Evolutionary conservation across 2,113 vertebrate genomes (phyloP).

Genomic region (Heptranchias perlo): DNA sequence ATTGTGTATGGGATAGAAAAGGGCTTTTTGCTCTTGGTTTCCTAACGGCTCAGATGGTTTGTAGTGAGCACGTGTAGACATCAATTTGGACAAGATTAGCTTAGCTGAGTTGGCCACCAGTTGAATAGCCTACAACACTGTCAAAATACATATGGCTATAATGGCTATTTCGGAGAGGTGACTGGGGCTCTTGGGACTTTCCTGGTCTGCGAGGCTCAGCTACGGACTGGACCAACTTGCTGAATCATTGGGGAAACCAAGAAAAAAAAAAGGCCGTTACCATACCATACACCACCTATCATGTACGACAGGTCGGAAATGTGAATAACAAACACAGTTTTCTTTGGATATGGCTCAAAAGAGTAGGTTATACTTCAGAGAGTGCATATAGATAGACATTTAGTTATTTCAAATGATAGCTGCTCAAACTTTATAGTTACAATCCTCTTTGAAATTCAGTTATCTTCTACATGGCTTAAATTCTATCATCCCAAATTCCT

Average conservation of each 20-base stretch:
- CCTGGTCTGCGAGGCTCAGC: neutral
- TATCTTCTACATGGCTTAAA: slow-evolving; percentile 1
- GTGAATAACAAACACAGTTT: neutral
- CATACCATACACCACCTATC: neutral
- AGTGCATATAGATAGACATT: neutral
- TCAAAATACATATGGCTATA: neutral
- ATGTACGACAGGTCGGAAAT: neutral
- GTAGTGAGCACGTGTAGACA: neutral
- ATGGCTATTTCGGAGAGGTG: neutral
- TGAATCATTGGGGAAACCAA: neutral
- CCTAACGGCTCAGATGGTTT: neutral
- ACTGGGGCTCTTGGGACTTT: neutral
- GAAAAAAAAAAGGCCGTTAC: neutral
- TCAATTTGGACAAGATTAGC: neutral
- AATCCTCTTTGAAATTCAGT: slow-evolving; percentile 13
- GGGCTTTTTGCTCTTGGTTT: neutral
- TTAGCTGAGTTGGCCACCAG: neutral
- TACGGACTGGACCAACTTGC: neutral
- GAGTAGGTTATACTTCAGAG: neutral
- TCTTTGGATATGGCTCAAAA: neutral
- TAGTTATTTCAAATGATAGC: neutral
- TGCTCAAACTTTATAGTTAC: slow-evolving; percentile 16
- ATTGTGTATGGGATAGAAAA: too few relatives aligned
- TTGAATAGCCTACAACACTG: neutral
- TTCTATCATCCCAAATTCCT: neutral